Conservation (phyloP, 2,888 invertebrate genomes). For the Thumatha senex region DNA sequence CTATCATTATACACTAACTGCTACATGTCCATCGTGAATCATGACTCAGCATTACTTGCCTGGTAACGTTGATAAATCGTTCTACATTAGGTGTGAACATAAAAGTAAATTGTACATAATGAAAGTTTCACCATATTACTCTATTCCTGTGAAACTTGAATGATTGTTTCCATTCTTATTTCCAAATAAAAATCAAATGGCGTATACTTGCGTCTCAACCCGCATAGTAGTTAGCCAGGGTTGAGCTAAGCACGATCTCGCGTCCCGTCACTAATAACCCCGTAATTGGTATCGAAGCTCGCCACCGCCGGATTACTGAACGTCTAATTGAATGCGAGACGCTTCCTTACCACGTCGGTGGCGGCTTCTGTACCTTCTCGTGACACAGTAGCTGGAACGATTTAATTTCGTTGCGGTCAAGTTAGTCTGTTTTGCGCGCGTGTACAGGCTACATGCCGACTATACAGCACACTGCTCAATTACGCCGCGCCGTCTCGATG, state of each 20-base stretch:
- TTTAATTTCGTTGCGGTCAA: slow-evolving; percentile 77
- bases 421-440: slow-evolving; percentile 72
- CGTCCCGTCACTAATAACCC: slow-evolving; percentile 79
- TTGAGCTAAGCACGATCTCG: slow-evolving; percentile 57
- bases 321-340: slow-evolving; percentile 83
- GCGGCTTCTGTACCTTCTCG: slow-evolving; percentile 48
- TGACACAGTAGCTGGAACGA: slow-evolving; percentile 50
- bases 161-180: slow-evolving; percentile 9
- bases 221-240: slow-evolving; percentile 45
- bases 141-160: neutral
- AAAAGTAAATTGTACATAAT: slow-evolving; percentile 1
- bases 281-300: slow-evolving; percentile 83
- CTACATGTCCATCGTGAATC: slow-evolving; percentile 24
- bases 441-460: slow-evolving; percentile 46
- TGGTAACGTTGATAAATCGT: slow-evolving; percentile 52
- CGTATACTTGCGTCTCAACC: slow-evolving; percentile 9
- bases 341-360: slow-evolving; percentile 50
- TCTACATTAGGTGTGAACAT: slow-evolving; percentile 35
- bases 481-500: slow-evolving; percentile 65
- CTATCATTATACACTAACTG: slow-evolving; percentile 7
- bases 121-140: neutral
- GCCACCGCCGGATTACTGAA: slow-evolving; percentile 80
- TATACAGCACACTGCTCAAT: slow-evolving; percentile 59
- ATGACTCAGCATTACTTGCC: slow-evolving; percentile 58
- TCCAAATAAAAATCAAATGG: slow-evolving; percentile 43